Evolutionary conservation across 2,888 invertebrate species (phyloP).

Genomic region (Orthosia cruda): DNA sequence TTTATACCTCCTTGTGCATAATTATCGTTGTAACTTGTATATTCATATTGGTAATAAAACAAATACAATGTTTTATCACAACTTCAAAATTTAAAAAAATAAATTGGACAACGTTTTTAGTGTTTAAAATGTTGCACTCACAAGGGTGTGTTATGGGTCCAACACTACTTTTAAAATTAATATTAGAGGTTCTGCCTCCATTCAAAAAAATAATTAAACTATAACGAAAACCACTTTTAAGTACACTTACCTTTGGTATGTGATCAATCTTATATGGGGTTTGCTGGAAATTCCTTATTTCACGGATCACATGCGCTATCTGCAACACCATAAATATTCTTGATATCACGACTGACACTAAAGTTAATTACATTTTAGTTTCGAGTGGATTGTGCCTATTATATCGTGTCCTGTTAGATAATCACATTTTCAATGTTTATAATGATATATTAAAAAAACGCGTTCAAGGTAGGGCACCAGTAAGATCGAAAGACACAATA

Average conservation of each 20-base stretch:
- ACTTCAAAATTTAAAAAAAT: not conserved
- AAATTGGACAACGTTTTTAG: no score
- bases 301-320: constrained; percentile 98
- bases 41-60: no score
- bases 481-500: no score
- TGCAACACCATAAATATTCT: constrained; percentile 82
- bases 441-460: no score
- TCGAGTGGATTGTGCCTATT: not conserved
- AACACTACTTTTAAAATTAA: not conserved
- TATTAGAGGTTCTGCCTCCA: no score
- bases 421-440: not conserved
- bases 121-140: not conserved
- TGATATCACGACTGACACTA: not conserved
- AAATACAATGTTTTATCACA: no score
- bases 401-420: not conserved
- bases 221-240: not conserved
- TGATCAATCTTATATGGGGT: constrained; percentile 98
- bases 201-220: no score
- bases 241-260: constrained; percentile 93
- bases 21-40: no score
- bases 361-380: not conserved
- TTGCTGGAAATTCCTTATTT: constrained; percentile 97
- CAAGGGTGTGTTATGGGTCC: not conserved
- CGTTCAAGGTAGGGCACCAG: no score
- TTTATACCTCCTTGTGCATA: no score